phyloP scores from a whole-genome alignment of 2,888 invertebrate species.

The Colletes collaris region DNA sequence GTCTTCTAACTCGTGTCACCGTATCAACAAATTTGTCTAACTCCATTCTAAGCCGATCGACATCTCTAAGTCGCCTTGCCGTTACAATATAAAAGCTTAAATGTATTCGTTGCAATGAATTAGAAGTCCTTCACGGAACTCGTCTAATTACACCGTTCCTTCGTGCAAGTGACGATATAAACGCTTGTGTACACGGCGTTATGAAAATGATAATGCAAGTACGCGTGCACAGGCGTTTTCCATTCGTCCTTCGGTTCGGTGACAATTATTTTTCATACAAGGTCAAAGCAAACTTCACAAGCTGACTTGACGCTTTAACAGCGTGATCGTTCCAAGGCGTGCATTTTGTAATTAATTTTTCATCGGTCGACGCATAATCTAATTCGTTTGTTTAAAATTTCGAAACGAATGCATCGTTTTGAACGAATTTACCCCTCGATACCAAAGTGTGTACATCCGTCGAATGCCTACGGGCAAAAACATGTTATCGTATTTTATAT shows the following conservation, averaged over 20 bases:
- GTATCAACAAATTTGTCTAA: neutral
- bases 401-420: no score
- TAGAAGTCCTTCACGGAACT: slow-evolving; percentile 29
- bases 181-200: slow-evolving; percentile 41
- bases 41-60: neutral
- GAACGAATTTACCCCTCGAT: no score
- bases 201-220: slow-evolving; percentile 30
- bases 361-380: neutral
- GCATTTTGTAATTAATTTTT: slow-evolving; percentile 14
- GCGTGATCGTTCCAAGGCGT: slow-evolving; percentile 33
- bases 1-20: no score
- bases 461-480: no score
- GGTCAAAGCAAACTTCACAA: slow-evolving; percentile 42
- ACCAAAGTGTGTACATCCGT: no score
- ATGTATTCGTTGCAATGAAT: neutral
- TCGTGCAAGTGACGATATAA: slow-evolving; percentile 23
- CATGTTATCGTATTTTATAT: neutral
- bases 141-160: slow-evolving; percentile 10
- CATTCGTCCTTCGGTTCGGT: slow-evolving; percentile 36
- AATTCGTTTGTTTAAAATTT: no score
- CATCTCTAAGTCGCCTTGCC: neutral
- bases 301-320: slow-evolving; percentile 53
- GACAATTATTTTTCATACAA: slow-evolving; percentile 61
- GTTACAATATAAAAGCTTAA: neutral
- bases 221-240: slow-evolving; percentile 15